Evolutionary conservation across 2,888 invertebrate genomes (phyloP), one percentile per base, ranked within the genome.

Genomic region (Tetrapedia diversipes): DNA sequence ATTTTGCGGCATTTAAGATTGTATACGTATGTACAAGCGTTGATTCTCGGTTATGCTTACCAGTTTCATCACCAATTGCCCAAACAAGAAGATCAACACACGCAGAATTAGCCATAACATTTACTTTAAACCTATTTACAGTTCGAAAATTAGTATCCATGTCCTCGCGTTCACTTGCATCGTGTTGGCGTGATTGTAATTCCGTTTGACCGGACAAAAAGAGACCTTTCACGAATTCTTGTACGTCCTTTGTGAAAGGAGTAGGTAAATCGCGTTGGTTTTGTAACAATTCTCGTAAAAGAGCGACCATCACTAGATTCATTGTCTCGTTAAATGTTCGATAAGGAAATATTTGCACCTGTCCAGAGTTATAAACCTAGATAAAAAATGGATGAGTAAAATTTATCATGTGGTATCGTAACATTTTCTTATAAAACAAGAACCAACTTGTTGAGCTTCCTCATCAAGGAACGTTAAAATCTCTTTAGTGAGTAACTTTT

Each of bases 21-120:
- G 34, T 11, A 37, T n/a, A n/a, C n/a, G n/a, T n/a, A n/a, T n/a
- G n/a, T 49, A 72, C 19, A 63, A 32, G 2, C 10, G 4, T 27
- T 22, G 4, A n/a, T 49, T 41, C 29, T 19, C 3, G 49, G 19
- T 63, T 10, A 34, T 24, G 56, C 91, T 93, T 92, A 98, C 98
- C 98, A 89, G 97, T 97, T 93, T 99, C 99, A 91, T 99, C 99
- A 0, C 97, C 96, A 82, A 98, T 98, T 0, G 99, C 98, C 99
- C 99, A 99, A 37, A 99, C 98, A 1, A 99, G 94, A 8, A 99
- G 93, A 92, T 99, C 99, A 0, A 99, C 98, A 89, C 99, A 99
- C 0, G 98, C 98, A 0, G 99, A 98, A 92, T 98, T 98, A 0
- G 98, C 98, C 95, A 98, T 97, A 0, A 99, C 98, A 89, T 98